Base-by-base conservation (phyloP, 2,113 vertebrate species). In the Rhadina sibilatrix region DNA sequence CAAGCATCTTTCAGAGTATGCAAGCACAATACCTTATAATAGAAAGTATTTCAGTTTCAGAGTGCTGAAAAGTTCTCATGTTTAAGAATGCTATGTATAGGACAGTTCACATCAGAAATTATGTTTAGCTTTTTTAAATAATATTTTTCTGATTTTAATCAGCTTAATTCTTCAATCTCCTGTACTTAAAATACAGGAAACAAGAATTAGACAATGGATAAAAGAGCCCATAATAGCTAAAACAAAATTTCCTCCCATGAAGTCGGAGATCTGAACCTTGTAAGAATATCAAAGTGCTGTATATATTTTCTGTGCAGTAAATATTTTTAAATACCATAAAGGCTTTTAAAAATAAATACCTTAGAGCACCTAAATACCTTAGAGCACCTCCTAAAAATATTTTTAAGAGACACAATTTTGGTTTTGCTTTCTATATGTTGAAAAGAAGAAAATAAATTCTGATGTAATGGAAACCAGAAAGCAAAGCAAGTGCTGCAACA, bases 131-230 rank as follows among this genome's bases (percentile, higher is more conserved):
- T 87, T 82, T 60, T 37, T 68, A 95, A 94, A 77, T 44, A 93
- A 53, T 7, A 69, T 57, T 90, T 92, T 90, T 71, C 38, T 7
- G 3, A 86, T 91, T 91, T 94, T 81, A 90, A 91, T 93, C 72
- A 59, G 35, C 42, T 60, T 74, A 68, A 77, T 92, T 91, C 40
- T 74, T 88, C 27, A 77, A 33, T 77, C 38, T 88, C 38, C 66
- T 86, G 54, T 60, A 71, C 25, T 88, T 75, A 89, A 90, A 96
- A 96, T 92, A 81, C 87, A 94, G 93, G 92, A 97, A 96, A 86
- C 82, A 66, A 74, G 68, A 91, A 92, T 90, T 75, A 93, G 95
- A 93, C 93, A 96, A 91, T 86, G 71, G 87, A 96, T 94, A 74
- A 96, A 96, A 96, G 87, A 90, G 27, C 10, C 86, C 23, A 44